Conservation (phyloP, 2,888 invertebrate species). For the Pelosia muscerda region DNA sequence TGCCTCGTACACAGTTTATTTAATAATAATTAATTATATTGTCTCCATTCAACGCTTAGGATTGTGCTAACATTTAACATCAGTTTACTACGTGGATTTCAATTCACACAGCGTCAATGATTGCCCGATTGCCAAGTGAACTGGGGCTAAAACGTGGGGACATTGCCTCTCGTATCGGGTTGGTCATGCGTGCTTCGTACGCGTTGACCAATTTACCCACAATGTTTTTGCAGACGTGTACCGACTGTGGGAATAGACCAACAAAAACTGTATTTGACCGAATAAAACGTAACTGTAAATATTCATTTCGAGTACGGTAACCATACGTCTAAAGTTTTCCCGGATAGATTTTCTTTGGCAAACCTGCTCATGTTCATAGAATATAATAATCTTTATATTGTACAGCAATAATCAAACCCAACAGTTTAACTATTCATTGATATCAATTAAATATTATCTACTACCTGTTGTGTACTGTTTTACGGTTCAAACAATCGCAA, state of each 20-base stretch:
- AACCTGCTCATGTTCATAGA: too few species aligned
- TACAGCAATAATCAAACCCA: too few species aligned
- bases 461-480: too few species aligned
- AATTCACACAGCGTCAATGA: not conserved
- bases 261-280: slow-evolving; percentile 31
- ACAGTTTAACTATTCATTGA: too few species aligned
- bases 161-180: not conserved
- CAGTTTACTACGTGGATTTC: not conserved
- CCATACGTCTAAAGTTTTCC: not conserved
- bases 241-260: slow-evolving; percentile 14
- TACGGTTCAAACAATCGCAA: too few species aligned
- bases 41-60: not conserved
- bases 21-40: not conserved
- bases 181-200: not conserved
- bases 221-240: slow-evolving; percentile 18
- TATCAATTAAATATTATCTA: too few species aligned
- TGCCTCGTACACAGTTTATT: not conserved
- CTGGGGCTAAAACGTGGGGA: not conserved
- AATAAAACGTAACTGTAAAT: slow-evolving; percentile 32
- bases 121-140: not conserved
- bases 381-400: too few species aligned
- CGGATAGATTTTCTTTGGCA: not conserved
- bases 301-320: slow-evolving; percentile 33
- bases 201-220: slow-evolving; percentile 4
- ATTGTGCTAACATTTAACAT: too few species aligned